A percentile compares a stretch with the other conserved stretches of the same genome.
phyloP scores from a whole-genome alignment of 2,113 vertebrate species.

The Gymnobelideus leadbeateri region DNA sequence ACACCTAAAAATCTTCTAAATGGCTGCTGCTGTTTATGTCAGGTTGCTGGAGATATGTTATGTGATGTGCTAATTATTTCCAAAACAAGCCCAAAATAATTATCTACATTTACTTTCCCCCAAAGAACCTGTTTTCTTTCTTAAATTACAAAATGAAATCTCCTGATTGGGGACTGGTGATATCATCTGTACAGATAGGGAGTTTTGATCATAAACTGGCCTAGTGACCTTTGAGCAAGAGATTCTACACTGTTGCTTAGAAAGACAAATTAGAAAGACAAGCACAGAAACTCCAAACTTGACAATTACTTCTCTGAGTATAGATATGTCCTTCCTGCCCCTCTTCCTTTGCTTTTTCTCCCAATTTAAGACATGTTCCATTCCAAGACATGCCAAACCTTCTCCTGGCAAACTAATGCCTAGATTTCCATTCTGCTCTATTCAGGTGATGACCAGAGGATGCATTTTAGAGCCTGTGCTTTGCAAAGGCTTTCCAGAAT shows the following conservation, averaged over 20 bases:
- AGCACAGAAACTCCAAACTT: accelerated
- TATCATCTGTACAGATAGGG: conserved; percentile 37
- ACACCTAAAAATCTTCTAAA: neutral
- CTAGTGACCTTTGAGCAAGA: conserved; percentile 26
- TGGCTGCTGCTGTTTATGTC: conserved; percentile 46
- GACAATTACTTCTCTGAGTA: neutral
- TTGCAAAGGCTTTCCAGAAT: conserved; percentile 12
- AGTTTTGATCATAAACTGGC: conserved; percentile 12
- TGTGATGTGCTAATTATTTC: conserved; percentile 74
- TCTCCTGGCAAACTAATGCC: neutral
- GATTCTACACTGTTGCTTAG: neutral
- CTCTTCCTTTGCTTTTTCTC: accelerated
- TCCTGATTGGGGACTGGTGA: conserved; percentile 42
- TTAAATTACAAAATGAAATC: conserved; percentile 39
- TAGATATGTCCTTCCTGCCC: neutral
- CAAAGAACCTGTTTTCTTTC: conserved; percentile 53
- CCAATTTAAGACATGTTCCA: accelerated
- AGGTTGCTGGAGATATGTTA: conserved; percentile 36
- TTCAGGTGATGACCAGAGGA: neutral
- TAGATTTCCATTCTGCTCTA: neutral
- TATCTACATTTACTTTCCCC: conserved; percentile 55
- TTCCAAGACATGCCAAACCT: neutral
- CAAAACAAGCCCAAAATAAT: conserved; percentile 60
- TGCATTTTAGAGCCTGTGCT: neutral
- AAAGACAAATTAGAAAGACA: conserved; percentile 27